Evolutionary conservation across 2,797 vertebrate species (phyloP), one percentile per base, ranked within the genome.

Genomic region (Enteromius viviparus): DNA sequence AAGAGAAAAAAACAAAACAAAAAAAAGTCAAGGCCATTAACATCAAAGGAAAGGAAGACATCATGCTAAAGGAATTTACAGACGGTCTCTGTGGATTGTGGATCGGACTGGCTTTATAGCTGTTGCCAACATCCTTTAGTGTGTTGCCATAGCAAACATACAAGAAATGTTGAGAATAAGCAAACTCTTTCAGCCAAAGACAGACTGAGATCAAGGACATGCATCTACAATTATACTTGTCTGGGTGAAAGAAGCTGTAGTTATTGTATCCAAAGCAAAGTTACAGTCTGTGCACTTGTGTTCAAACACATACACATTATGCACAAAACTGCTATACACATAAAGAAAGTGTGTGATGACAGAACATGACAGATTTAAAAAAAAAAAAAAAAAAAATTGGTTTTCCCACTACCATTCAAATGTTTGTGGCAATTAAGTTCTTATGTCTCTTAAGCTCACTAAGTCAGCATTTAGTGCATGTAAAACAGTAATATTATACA

Each of bases 71-170:
- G 51, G 19, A 58, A 76, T 82, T 55, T 76, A 68, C 72, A 82
- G 72, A 75, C 6, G 62, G 49, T 68, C 34, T 14, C 9, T 26
- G 11, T 12, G 32, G 32, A 14, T 21, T 17, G 37, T 65, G 49
- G 37, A 75, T 65, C 34, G 76, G 62, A 64, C 78, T 70, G 78
- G 17, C 62, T 82, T 55, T 45, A 34, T 45, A 51, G 17, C 23
- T 51, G 80, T 80, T 82, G 77, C 71, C 72, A 80, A 76, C 64
- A 70, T 42, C 0, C 70, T 78, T 60, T n/a, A 65, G 34, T 32
- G 26, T 76, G 72, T 85, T 6, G 9, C 87, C 51, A 84, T 82
- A 62, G 70, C 70, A 86, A 85, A 72, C 55, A 69, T 40, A 34
- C 42, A 78, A 79, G 60, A 76, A 47, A 68, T 76, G 11, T 21